Conservation (phyloP, 2,888 invertebrate species). For the Copidosoma aretas region DNA sequence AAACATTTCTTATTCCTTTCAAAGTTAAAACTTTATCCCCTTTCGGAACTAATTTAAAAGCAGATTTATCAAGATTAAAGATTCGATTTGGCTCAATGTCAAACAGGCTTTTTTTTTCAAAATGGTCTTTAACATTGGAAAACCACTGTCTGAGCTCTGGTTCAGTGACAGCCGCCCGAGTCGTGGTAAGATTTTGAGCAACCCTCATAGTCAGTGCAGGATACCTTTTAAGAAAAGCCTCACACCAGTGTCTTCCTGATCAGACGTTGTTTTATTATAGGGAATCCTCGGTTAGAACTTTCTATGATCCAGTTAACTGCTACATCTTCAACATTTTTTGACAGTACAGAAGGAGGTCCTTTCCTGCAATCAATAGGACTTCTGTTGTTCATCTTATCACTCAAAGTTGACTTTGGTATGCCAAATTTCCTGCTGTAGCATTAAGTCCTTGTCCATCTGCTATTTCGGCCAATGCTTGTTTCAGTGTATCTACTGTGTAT, state of each 20-base stretch:
- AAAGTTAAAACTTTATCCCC: too few relatives aligned
- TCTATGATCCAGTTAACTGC: constrained; percentile 19
- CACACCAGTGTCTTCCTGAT: constrained; percentile 31
- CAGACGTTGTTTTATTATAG: constrained; percentile 21
- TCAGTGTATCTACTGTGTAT: background rate
- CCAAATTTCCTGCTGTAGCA: background rate
- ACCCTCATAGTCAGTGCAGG: constrained; percentile 17
- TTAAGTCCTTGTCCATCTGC: background rate
- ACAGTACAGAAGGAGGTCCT: constrained; percentile 18
- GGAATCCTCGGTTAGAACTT: constrained; percentile 14
- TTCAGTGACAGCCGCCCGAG: constrained; percentile 44
- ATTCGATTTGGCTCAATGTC: too few relatives aligned
- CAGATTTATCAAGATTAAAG: too few relatives aligned
- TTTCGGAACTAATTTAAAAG: too few relatives aligned
- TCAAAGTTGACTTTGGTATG: constrained; percentile 5
- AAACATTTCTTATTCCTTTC: too few relatives aligned
- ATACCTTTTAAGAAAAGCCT: constrained; percentile 30
- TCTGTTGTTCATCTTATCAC: background rate
- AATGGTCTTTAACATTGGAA: too few relatives aligned
- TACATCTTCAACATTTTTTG: constrained; percentile 12
- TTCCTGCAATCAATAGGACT: constrained; percentile 19
- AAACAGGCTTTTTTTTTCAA: too few relatives aligned
- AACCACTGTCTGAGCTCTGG: constrained; percentile 51
- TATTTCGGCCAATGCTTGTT: constrained; percentile 3
- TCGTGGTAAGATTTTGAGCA: constrained; percentile 28